Percentiles rank a stretch among this genome's conserved stretches.
Conservation (phyloP, 2,888 invertebrate genomes). For the Ptychoptera albimana region DNA sequence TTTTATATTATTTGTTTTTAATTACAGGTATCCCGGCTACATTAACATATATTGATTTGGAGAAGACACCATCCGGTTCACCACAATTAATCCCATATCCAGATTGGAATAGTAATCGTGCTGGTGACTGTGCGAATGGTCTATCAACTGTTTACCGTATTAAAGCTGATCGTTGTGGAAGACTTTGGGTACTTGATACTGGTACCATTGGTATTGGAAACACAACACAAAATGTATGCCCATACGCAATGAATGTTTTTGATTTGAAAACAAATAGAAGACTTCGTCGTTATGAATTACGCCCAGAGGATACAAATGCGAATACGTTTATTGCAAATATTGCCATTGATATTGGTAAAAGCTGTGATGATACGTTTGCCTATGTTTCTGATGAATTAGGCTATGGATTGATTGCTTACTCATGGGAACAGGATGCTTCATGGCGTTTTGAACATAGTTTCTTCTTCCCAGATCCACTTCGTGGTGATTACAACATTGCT, state of each 20-base stretch:
- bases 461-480: constrained; percentile 66
- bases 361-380: constrained; percentile 60
- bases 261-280: constrained; percentile 57
- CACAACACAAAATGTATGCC: constrained; percentile 60
- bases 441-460: constrained; percentile 67
- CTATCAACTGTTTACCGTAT: constrained; percentile 66
- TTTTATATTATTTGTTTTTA: too few relatives aligned
- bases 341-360: constrained; percentile 58
- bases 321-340: constrained; percentile 77
- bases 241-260: constrained; percentile 61
- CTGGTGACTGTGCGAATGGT: constrained; percentile 58
- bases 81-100: constrained; percentile 67
- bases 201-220: constrained; percentile 69
- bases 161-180: constrained; percentile 60
- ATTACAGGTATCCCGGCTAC: constrained; percentile 68
- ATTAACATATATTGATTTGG: constrained; percentile 60
- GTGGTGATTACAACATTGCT: constrained; percentile 61
- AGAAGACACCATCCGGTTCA: constrained; percentile 46
- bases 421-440: constrained; percentile 56
- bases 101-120: constrained; percentile 53
- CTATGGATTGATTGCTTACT: constrained; percentile 65
- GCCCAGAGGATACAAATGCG: constrained; percentile 54
- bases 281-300: constrained; percentile 50
- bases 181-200: constrained; percentile 71
- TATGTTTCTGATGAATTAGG: constrained; percentile 72